These are phyloP conservation scores for Rhyzopertha dominica DNA, from an alignment of 1,140 invertebrate genomes.

Conservation along the genomic window DNA sequence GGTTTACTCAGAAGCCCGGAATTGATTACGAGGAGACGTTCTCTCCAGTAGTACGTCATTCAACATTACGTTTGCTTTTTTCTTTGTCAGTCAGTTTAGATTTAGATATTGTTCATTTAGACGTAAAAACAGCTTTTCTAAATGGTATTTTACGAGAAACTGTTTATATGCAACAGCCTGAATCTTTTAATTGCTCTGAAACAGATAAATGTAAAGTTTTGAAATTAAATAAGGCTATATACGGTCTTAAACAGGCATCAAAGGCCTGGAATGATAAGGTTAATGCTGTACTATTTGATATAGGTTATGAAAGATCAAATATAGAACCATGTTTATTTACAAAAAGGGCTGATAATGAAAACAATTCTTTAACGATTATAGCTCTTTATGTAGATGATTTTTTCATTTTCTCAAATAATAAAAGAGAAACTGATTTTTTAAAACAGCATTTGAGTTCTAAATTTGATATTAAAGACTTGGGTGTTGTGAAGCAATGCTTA, in stretches of 20 bases:
- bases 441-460: conserved; percentile 10
- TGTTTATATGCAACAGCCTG: conserved; percentile 38
- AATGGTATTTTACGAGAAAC: conserved; percentile 39
- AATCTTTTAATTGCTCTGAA: conserved; percentile 15
- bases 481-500: conserved; percentile 10
- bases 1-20: conserved; percentile 40
- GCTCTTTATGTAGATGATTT: conserved; percentile 39
- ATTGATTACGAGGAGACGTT: conserved; percentile 33
- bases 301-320: conserved; percentile 28
- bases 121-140: conserved; percentile 44
- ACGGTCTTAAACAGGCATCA: conserved; percentile 32
- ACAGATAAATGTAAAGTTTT: conserved; percentile 13
- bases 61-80: conserved; percentile 26
- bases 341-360: conserved; percentile 21
- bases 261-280: conserved; percentile 24
- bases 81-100: conserved; percentile 29
- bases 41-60: conserved; percentile 26
- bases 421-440: conserved; percentile 12
- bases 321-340: conserved; percentile 35
- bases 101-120: conserved; percentile 33
- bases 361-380: conserved; percentile 23
- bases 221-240: conserved; percentile 25
- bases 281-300: conserved; percentile 18
- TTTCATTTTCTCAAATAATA: conserved; percentile 30
- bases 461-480: conserved; percentile 24